Base-by-base conservation (phyloP, 53 echinoderm and acorn worm genomes). In the Glandiceps talaboti region DNA sequence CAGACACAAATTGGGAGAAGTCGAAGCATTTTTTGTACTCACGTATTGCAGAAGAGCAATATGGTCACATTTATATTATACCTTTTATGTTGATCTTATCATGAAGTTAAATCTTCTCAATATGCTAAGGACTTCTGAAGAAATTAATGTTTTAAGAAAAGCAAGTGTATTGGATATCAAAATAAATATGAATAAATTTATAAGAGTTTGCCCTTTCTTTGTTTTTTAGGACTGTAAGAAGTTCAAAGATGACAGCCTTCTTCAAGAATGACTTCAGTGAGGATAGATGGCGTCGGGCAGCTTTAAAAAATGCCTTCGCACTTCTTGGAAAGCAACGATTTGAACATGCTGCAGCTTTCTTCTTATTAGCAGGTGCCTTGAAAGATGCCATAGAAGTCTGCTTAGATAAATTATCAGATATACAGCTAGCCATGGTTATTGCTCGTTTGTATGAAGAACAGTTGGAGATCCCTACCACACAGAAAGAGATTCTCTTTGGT, bases 271-370 rank as follows among this genome's bases (percentile, higher is more conserved):
- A 99, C 80, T 99, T 99, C 82, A 87, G 80, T 78, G 82, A 84
- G 26, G 99, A 99, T 33, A 91, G 99, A 1, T 99, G 99, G 99
- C 89, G 99, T 1, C 93, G 92, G 78, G 99, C 99, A 0, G 99
- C 99, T 74, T 85, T 99, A 73, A 99, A 99, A 88, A 99, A 99
- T 83, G 99, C 99, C n/a, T 99, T 91, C 30, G 89, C 93, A 1
- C 84, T 99, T 78, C 93, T 99, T 0, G 99, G 93, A 26, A 85
- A 87, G 27, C 99, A 99, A 79, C 85, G 99, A 28, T 99, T 99
- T 77, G 93, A 99, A 79, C 99, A 99, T 76, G 99, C 99, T 0
- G 99, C 99, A 26, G 99, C 93, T 32, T 99, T 99, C 88, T 99
- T 99, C 88, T 88, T 99, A 14, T 83, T 99, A n/a, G 99, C 99